Base-by-base conservation (phyloP, 2,888 invertebrate genomes). In the Trichacis sp. region DNA sequence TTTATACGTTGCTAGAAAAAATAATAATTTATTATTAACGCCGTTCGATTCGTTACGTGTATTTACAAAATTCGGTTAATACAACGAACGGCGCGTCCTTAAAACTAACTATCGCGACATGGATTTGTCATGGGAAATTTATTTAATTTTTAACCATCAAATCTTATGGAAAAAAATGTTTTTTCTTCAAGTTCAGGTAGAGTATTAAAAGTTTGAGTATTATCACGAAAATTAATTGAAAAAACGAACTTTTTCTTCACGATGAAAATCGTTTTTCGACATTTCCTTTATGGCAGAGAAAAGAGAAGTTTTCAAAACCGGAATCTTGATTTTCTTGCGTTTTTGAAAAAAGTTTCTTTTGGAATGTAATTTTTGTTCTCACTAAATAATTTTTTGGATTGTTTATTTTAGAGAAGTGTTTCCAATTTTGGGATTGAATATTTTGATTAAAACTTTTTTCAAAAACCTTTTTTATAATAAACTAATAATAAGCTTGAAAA, bases 51-150 rank as follows among this genome's bases (percentile, higher is more conserved):
- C 17, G 52, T 60, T 56, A 62, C 40, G 66, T 66, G 62, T 66
- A 66, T 66, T 61, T 66, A 66, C 66, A 66, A 66, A 29, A n/a
- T 43, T 19, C 43, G 30, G 30, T 33, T 42, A 66, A 52, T 36
- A 62, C 57, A 19, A 58, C 47, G 51, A 65, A 49, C 38, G 50
- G 53, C 54, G 66, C 52, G 43, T 38, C 46, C 58, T 45, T 66
- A 66, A 36, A 47, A 51, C 61, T 66, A 66, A 55, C 47, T 48
- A 58, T 19, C 42, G 42, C 42, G 12, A n/a, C 42, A n/a, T 11
- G n/a, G 42, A 8, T 18, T 12, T 9, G 42, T 17, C 17, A 17
- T 42, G 14, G 11, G 9, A 36, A 36, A n/a, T 11, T 36, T 36
- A 5, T 12, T 12, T n/a, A n/a, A 36, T 12, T 36, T 12, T 12